Evolutionary conservation across 2,888 invertebrate species (phyloP).

Genomic region (Punctoribates punctum): DNA sequence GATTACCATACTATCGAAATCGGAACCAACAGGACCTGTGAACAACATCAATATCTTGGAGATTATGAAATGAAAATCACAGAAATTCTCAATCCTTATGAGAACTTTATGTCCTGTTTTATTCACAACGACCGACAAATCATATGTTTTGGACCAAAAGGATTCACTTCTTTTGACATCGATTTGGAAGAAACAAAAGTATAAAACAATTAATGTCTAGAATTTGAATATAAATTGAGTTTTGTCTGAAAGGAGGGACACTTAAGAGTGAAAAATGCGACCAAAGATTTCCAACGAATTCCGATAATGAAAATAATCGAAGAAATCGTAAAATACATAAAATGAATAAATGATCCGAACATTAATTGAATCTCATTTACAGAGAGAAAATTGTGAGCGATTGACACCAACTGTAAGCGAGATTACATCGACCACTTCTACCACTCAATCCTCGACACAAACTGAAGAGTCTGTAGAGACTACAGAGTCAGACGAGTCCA

Average conservation of each 20-base stretch:
- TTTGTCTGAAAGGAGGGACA: no score
- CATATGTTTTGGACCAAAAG: slow-evolving; percentile 7
- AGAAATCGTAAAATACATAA: background rate
- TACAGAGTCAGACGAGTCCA: no score
- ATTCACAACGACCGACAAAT: background rate
- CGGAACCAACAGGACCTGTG: background rate
- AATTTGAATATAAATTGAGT: background rate
- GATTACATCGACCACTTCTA: no score
- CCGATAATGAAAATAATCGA: background rate
- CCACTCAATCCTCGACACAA: no score
- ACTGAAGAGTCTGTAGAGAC: no score
- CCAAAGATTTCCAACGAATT: no score
- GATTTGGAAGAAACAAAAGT: slow-evolving; percentile 19
- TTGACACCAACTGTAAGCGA: background rate
- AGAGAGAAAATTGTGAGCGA: background rate
- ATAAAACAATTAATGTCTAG: background rate
- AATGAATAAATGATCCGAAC: background rate
- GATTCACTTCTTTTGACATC: slow-evolving; percentile 5
- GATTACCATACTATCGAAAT: slow-evolving; percentile 6
- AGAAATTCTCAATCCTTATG: background rate
- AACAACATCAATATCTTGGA: background rate
- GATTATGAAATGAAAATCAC: background rate
- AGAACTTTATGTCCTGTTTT: slow-evolving; percentile 13
- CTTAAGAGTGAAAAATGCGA: no score
- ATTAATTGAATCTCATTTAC: background rate